Conservation (phyloP, 1,140 invertebrate genomes). For the Drosophila repletoides region DNA sequence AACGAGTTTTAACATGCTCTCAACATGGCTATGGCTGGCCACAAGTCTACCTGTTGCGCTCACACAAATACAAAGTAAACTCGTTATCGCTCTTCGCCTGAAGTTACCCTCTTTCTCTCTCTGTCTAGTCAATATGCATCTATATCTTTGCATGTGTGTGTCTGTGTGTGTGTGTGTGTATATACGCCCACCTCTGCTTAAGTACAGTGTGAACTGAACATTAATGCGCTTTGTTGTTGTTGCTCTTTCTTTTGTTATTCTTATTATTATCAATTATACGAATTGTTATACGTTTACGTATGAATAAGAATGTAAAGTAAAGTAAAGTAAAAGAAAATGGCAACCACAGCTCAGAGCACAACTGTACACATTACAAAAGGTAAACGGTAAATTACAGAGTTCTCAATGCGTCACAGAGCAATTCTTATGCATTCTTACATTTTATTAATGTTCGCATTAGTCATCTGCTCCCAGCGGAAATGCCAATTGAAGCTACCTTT, state of each 20-base stretch:
- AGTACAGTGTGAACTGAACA: constrained; percentile 56
- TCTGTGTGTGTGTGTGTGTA: background rate
- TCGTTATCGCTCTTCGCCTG: constrained; percentile 48
- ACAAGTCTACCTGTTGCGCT: constrained; percentile 64
- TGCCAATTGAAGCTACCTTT: constrained; percentile 77
- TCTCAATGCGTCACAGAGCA: constrained; percentile 57
- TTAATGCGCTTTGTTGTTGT: constrained; percentile 62
- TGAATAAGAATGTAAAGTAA: too few species aligned
- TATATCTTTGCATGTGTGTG: background rate
- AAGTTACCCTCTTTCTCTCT: constrained; percentile 34
- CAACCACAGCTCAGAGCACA: constrained; percentile 31
- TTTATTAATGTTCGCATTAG: constrained; percentile 37
- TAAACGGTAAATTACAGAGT: constrained; percentile 41
- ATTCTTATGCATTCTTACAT: constrained; percentile 61
- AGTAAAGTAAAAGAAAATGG: constrained; percentile 73
- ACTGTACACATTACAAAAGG: constrained; percentile 62
- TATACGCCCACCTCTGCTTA: constrained; percentile 62
- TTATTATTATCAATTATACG: constrained; percentile 74
- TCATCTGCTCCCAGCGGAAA: constrained; percentile 56
- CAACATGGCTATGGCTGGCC: constrained; percentile 6
- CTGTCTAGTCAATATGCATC: constrained; percentile 13
- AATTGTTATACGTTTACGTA: too few species aligned
- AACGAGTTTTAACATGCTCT: constrained; percentile 45
- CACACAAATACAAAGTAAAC: constrained; percentile 41
- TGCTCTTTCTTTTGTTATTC: constrained; percentile 30